Base-by-base conservation (phyloP, 2,888 invertebrate species). In the Phortica magna region DNA sequence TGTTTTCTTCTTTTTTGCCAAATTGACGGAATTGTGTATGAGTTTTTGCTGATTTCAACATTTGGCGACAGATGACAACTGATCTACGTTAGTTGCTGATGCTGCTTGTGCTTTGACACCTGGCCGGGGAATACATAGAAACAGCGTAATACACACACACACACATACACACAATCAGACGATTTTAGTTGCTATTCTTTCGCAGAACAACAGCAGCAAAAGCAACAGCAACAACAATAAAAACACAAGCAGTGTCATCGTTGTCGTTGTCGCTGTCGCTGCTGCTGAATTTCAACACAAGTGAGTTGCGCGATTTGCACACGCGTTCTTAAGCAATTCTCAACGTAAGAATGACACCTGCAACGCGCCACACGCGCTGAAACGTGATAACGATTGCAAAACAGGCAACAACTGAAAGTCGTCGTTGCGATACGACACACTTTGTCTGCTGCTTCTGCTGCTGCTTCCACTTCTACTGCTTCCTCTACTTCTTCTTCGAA, bases 371-470 rank as follows among this genome's bases (percentile, higher is more conserved):
- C 17, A 22, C 39, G 10, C 31, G 10, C 31, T 39, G 10, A 65
- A 65, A 65, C 41, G 41, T 65, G 65, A 74, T 48, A 65, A 48
- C 53, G 65, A 74, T 74, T 14, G 14, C 65, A 12, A 39, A 39
- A 7, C 61, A 61, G 72, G 80, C 80, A 19, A 55, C 55, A 55
- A 61, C 17, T 48, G 48, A 0, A 48, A 48, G 48, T 31, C 31
- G 31, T 31, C 31, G 31, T 31, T 31, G 31, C 14, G n/a, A n/a
- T n/a, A n/a, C n/a, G n/a, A n/a, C 43, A 43, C 43, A 43, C 10
- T 43, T 43, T 10, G 43, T 43, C 43, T 6, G 43, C 43, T 43
- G 6, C 22, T 48, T 55, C 55, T 39, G 19, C 75, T 65, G 43
- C 42, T 61, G 65, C 59, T 71, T 68, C 73, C 61, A 43, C 14